A percentile compares a stretch with the other conserved stretches of the same genome.
Evolutionary conservation across 2,113 vertebrate species (phyloP).

Genomic region (Xyliphius kryptos): DNA sequence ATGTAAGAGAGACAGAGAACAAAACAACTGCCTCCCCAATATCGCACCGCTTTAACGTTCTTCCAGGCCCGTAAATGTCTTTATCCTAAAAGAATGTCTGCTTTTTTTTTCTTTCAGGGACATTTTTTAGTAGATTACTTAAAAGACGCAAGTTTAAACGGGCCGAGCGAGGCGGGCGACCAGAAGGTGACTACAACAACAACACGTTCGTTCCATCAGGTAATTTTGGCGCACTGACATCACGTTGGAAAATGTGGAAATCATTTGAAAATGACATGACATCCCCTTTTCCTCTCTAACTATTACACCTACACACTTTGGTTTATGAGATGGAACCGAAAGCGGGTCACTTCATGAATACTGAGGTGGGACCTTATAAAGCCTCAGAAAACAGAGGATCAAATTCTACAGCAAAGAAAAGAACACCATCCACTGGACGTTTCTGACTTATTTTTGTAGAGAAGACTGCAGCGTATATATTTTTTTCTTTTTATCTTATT

Average conservation of each 20-base stretch:
- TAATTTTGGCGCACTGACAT: conserved; percentile 75
- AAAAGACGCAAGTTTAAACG: conserved; percentile 70
- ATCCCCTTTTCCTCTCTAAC: conserved; percentile 23
- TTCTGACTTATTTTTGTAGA: conserved; percentile 50
- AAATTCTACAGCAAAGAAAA: conserved; percentile 48
- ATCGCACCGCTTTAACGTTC: conserved; percentile 62
- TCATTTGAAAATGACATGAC: conserved; percentile 35
- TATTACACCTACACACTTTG: conserved; percentile 52
- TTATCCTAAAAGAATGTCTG: conserved; percentile 74
- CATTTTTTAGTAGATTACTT: conserved; percentile 82
- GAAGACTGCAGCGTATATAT: conserved; percentile 54
- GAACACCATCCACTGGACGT: conserved; percentile 62
- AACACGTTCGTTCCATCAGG: conserved; percentile 77
- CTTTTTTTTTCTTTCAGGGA: conserved; percentile 78
- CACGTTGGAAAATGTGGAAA: conserved; percentile 51
- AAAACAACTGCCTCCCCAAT: conserved; percentile 45
- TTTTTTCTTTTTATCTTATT: no score
- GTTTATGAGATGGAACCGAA: conserved; percentile 57
- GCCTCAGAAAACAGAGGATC: conserved; percentile 25
- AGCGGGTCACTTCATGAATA: conserved; percentile 62
- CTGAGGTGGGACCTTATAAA: conserved; percentile 56
- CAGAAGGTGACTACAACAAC: conserved; percentile 77
- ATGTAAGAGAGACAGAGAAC: conserved; percentile 49
- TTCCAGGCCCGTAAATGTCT: conserved; percentile 68
- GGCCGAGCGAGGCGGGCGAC: conserved; percentile 65